A percentile compares a stretch with the other conserved stretches of the same genome.
Conservation (phyloP, 2,797 vertebrate genomes). For the Scyliorhinus canicula region DNA sequence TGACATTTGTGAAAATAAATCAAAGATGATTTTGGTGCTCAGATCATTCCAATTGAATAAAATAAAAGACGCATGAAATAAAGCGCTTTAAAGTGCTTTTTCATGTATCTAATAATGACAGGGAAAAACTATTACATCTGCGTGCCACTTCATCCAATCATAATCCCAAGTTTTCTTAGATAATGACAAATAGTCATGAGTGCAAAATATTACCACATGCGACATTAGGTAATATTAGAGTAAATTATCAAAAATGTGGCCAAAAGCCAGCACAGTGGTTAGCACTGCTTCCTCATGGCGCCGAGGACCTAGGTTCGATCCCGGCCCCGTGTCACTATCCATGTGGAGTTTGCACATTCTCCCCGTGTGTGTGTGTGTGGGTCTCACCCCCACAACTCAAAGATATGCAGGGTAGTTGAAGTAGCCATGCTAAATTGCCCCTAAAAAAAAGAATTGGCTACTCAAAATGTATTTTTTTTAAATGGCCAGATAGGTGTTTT, state of each 20-base stretch:
- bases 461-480: too few relatives aligned
- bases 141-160: not conserved
- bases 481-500: too few relatives aligned
- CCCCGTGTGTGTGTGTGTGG: too few relatives aligned
- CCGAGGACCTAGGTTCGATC: too few relatives aligned
- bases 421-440: too few relatives aligned
- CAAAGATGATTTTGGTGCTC: not conserved
- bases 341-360: too few relatives aligned
- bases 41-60: not conserved
- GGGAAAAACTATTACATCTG: not conserved
- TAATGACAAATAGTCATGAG: not conserved
- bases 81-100: not conserved
- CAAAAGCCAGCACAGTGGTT: too few relatives aligned
- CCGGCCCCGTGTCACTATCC: too few relatives aligned
- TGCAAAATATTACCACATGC: not conserved
- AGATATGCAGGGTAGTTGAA: too few relatives aligned
- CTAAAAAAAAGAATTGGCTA: too few relatives aligned
- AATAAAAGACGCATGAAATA: not conserved
- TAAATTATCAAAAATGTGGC: not conserved
- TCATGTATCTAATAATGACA: not conserved
- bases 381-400: too few relatives aligned
- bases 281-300: too few relatives aligned
- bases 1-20: slow-evolving; percentile 30
- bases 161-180: not conserved
- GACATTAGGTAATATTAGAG: not conserved